Evolutionary conservation across 2,113 vertebrate species (phyloP), one percentile per base, ranked within the genome.

Genomic region (Pterocles burchelli): DNA sequence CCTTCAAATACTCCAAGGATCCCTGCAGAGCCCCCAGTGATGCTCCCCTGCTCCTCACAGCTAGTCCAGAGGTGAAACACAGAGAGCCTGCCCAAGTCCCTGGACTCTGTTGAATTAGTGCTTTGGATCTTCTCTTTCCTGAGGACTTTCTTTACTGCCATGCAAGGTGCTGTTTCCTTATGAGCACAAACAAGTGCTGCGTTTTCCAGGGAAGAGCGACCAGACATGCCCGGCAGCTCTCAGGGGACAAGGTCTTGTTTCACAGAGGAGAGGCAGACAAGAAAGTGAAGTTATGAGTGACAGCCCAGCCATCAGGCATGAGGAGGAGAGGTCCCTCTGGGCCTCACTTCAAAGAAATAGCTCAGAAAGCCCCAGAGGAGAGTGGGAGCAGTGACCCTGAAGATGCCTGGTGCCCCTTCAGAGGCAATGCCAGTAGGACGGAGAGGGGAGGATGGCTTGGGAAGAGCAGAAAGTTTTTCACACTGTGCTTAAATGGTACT

Each of bases 371-470:
- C 43, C 33, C 55, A 41, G 34, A 65, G 11, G 21, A 72, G 59
- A 63, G 59, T 25, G 65, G 67, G 26, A 73, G 14, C 24, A 48
- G 26, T 46, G 72, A 89, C 55, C 86, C 67, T 5, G 1, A 86
- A 74, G 13, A 58, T 74, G 51, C 33, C 36, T 7, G 7, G 48
- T 31, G 55, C 24, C 54, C n/a, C 59, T 48, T 20, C 9, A 5
- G 49, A 51, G 26, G 45, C 28, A 58, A 17, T 0, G 1, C n/a
- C 0, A 0, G 28, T 57, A 36, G 62, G 34, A 86, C 90, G 11
- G 17, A 80, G 34, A 72, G 10, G 29, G n/a, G 6, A 85, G 12
- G 48, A 68, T 10, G 41, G 28, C n/a, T 59, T 75, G 17, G 63
- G 34, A 84, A 70, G 61, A 86, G 25, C 36, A 79, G 41, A 58